phyloP scores from a whole-genome alignment of 2,797 vertebrate genomes.

The Halcyon badia region DNA sequence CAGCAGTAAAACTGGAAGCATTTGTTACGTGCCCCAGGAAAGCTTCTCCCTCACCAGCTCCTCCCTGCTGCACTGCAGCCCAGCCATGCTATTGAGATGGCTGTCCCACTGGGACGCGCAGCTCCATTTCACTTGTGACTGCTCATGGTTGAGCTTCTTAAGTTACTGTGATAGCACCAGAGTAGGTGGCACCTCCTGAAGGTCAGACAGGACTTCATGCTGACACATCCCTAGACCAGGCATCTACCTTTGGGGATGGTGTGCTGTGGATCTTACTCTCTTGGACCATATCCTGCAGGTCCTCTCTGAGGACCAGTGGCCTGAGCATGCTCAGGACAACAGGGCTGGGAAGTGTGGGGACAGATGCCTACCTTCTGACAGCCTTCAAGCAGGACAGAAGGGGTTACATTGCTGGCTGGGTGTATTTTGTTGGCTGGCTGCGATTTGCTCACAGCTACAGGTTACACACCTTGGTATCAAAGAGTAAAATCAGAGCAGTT shows the following conservation, averaged over 20 bases:
- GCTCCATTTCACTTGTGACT: neutral
- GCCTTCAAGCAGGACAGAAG: neutral
- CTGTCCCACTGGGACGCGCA: neutral
- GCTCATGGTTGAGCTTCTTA: neutral
- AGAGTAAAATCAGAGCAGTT: neutral
- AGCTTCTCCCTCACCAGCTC: neutral
- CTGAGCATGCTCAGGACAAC: neutral
- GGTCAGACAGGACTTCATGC: neutral
- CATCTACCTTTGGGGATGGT: neutral
- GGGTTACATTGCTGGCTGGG: neutral
- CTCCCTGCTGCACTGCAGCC: fast-evolving
- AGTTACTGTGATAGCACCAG: neutral
- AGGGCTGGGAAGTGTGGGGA: neutral
- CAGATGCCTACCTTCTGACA: neutral
- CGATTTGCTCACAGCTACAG: neutral
- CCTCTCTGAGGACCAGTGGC: neutral
- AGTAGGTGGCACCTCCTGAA: neutral
- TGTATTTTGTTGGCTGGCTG: neutral
- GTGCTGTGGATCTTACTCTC: neutral
- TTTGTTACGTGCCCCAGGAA: neutral
- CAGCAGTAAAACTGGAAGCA: neutral
- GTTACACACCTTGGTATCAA: neutral
- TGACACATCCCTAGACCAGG: neutral
- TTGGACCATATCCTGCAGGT: neutral
- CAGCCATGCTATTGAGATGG: neutral